Percentiles rank a stretch among this genome's conserved stretches.
These are phyloP conservation scores for Lagopus leucura DNA, from an alignment of 2,113 vertebrate genomes.

Conservation along the genomic window DNA sequence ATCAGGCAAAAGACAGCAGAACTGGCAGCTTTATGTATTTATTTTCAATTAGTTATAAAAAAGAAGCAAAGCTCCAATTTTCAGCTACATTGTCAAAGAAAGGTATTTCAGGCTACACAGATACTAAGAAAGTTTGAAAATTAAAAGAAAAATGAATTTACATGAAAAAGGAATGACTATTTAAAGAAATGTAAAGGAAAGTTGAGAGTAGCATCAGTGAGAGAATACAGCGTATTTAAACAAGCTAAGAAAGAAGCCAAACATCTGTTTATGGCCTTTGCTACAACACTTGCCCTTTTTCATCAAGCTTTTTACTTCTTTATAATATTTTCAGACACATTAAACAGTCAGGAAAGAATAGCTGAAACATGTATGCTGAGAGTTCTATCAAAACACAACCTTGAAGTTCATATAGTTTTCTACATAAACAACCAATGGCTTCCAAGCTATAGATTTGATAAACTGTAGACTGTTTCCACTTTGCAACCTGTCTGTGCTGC, in stretches of 20 bases:
- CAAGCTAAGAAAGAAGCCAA: neutral
- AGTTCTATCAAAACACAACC: too few species aligned
- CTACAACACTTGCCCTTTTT: neutral
- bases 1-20: slow-evolving; percentile 48
- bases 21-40: slow-evolving; percentile 55
- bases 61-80: neutral
- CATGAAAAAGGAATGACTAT: neutral
- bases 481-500: neutral
- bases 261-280: neutral
- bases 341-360: neutral
- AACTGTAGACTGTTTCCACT: neutral
- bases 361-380: neutral
- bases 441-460: neutral
- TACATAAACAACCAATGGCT: neutral
- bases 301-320: neutral
- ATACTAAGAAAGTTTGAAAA: neutral
- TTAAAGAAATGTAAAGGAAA: neutral
- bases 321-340: neutral
- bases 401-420: neutral
- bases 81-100: neutral
- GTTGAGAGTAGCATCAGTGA: neutral
- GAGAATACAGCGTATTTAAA: rapidly evolving
- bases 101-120: neutral
- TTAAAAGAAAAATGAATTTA: neutral
- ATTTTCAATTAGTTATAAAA: slow-evolving; percentile 60